A percentile compares a stretch with the other conserved stretches of the same genome.
These are phyloP conservation scores for Leptarthrus brevirostris DNA, from an alignment of 2,888 invertebrate species.

Conservation along the genomic window DNA sequence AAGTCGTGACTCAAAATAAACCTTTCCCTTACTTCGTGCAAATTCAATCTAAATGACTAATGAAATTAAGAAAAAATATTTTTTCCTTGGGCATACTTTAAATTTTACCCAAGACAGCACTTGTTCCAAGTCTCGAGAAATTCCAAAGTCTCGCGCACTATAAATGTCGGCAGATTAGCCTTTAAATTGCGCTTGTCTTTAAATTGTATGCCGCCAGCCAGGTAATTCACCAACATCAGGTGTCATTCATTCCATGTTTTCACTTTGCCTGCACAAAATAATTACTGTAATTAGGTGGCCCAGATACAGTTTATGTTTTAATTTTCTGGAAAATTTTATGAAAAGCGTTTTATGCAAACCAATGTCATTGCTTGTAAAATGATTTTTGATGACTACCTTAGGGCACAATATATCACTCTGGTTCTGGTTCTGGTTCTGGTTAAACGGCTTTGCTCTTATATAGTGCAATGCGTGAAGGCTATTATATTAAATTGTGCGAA, in stretches of 20 bases:
- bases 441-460: too few species aligned
- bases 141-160: background rate
- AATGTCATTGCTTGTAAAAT: constrained; percentile 39
- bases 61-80: constrained; percentile 13
- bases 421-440: too few species aligned
- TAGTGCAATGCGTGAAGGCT: background rate
- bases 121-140: background rate
- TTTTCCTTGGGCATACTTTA: background rate
- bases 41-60: constrained; percentile 1
- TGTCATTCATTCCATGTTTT: constrained; percentile 33
- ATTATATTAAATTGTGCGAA: constrained; percentile 1
- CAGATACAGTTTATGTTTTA: constrained; percentile 33
- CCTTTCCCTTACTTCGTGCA: background rate
- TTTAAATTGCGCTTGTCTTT: constrained; percentile 18
- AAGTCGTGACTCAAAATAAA: background rate
- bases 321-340: constrained; percentile 21
- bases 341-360: constrained; percentile 6
- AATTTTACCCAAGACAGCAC: background rate
- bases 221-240: constrained; percentile 38
- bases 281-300: constrained; percentile 32
- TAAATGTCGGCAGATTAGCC: constrained; percentile 40
- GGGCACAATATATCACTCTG: constrained; percentile 33
- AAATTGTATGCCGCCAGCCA: constrained; percentile 41
- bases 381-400: constrained; percentile 14
- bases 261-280: constrained; percentile 16